Evolutionary conservation across 2,888 invertebrate species (phyloP), one percentile per base, ranked within the genome.

Genomic region (Gandaritis pyraliata): DNA sequence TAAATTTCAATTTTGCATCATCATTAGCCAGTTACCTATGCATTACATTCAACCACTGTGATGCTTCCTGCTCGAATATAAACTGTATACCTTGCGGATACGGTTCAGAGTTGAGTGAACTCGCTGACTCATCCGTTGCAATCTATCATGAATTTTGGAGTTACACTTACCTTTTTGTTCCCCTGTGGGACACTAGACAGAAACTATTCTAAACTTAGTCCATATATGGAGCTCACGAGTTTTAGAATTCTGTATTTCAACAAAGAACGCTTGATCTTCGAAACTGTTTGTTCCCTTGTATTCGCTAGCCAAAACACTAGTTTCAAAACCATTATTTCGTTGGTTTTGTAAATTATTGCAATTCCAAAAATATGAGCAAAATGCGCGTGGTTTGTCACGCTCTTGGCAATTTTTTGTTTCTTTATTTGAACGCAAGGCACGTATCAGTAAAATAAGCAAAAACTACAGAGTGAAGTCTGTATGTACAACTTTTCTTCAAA

Each of bases 1-100:
- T 64, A 64, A 57, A 57, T 64, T 64, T 64, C 64, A 64, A 64
- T 64, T 64, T 57, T 56, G 59, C 56, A 59, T 53, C 56, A 56
- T 64, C 64, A 60, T 59, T 64, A 56, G 52, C 45, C 49, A 29
- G 49, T 43, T 56, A 58, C 36, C 63, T 56, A 52, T 61, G 55
- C 55, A 60, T 45, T 60, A 51, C 50, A 55, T 50, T 49, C 12
- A 30, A 51, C 55, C 47, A 23, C 12, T 15, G 46, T 46, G 49
- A 38, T 49, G 39, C 41, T 45, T 58, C 39, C 45, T 13, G 23
- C 13, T 6, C 16, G 43, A 62, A 54, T 52, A 23, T 48, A 30
- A 43, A 56, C 56, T 33, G 43, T 64, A 23, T 52, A 12, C 16
- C 30, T 18, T 46, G 16, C 11, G 7, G 15, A 39, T 60, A 64